phyloP scores from a whole-genome alignment of 2,888 invertebrate genomes.

The Hybos culiciformis region DNA sequence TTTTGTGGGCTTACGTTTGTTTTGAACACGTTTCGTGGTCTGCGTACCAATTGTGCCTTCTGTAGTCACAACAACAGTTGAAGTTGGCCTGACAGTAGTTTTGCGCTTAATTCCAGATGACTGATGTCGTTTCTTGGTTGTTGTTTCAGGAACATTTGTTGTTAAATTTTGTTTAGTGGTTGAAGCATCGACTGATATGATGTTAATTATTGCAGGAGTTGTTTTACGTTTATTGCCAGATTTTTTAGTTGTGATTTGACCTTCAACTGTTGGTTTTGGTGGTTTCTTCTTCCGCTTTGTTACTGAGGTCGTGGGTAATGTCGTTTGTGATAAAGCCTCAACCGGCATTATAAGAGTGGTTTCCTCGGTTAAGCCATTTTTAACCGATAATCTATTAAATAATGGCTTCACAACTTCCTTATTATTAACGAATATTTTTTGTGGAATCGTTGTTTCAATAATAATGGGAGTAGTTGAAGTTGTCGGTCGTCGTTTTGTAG shows the following conservation, averaged over 20 bases:
- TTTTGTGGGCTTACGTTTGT: too few relatives aligned
- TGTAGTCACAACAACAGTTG: slow-evolving; percentile 8
- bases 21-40: too few relatives aligned
- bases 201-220: slow-evolving; percentile 3
- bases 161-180: neutral
- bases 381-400: slow-evolving; percentile 4
- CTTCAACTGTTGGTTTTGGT: neutral
- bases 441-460: slow-evolving; percentile 19
- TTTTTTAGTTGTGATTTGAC: neutral
- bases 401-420: slow-evolving; percentile 25
- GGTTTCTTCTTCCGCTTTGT: slow-evolving; percentile 1
- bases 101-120: slow-evolving; percentile 12
- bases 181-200: slow-evolving; percentile 8
- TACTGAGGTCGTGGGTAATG: neutral
- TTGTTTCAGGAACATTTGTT: neutral
- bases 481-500: slow-evolving; percentile 24
- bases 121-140: slow-evolving; percentile 5
- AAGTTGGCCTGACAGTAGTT: slow-evolving; percentile 7
- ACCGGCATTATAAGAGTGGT: too few relatives aligned
- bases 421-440: slow-evolving; percentile 28
- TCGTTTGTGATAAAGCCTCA: too few relatives aligned
- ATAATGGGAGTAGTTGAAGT: slow-evolving; percentile 8
- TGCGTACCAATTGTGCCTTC: slow-evolving; percentile 8
- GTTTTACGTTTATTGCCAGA: neutral
- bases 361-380: neutral